Conservation (phyloP, 2,113 vertebrate genomes). For the Nematolebias whitei region DNA sequence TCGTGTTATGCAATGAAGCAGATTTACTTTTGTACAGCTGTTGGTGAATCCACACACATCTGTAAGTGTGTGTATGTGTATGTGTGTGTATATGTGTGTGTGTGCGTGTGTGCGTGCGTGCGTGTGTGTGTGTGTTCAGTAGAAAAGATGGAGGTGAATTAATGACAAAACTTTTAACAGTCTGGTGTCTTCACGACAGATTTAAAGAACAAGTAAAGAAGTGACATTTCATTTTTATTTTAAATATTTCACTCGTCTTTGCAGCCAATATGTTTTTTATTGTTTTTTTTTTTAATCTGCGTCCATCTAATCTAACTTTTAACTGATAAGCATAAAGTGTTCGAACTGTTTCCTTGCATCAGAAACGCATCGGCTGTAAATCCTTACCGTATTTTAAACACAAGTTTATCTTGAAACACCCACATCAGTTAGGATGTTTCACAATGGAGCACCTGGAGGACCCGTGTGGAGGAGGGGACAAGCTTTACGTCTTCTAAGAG, state of each 20-base stretch:
- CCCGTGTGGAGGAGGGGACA: too few species aligned
- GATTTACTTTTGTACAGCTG: slow-evolving; percentile 29
- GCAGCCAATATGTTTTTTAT: background rate
- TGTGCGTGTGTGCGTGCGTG: background rate
- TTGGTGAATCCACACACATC: background rate
- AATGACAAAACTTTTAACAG: background rate
- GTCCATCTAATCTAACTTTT: background rate
- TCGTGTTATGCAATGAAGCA: slow-evolving; percentile 56
- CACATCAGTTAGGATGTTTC: slow-evolving; percentile 8
- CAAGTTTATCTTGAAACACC: slow-evolving; percentile 21
- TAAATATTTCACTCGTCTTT: background rate
- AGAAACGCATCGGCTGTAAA: slow-evolving; percentile 4
- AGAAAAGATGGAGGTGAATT: background rate
- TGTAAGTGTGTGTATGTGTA: background rate
- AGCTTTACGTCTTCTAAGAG: background rate
- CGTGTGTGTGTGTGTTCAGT: background rate
- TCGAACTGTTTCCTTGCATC: too few species aligned
- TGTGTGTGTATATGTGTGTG: background rate
- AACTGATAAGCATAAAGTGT: background rate
- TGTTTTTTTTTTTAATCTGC: background rate
- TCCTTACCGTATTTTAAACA: slow-evolving; percentile 2
- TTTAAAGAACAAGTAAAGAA: background rate
- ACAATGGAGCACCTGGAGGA: too few species aligned
- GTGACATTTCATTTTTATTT: background rate
- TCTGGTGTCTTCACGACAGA: background rate